phyloP scores from a whole-genome alignment of 30 jellyfish, hydroid and myxozoan species.

The Chironex yamaguchii region DNA sequence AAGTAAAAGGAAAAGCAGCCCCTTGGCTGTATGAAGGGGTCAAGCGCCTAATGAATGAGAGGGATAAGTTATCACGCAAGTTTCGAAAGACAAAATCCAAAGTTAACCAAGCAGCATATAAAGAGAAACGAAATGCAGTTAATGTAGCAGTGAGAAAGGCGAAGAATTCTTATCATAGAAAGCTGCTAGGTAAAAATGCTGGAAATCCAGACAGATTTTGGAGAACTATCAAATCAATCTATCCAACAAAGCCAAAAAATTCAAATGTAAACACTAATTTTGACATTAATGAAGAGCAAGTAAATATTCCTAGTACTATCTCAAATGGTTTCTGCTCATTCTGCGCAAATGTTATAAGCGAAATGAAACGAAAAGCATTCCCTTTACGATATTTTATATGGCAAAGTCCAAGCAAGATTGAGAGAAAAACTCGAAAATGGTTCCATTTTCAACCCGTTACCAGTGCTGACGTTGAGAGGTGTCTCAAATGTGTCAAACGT shows the following conservation, averaged over 20 bases:
- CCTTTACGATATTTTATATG: conserved; percentile 21
- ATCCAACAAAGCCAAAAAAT: conserved; percentile 50
- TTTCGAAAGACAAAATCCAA: conserved; percentile 21
- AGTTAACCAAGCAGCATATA: conserved; percentile 38
- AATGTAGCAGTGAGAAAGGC: conserved; percentile 47
- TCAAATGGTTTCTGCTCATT: conserved; percentile 57
- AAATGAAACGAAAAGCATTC: conserved; percentile 55
- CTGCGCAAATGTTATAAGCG: conserved; percentile 48
- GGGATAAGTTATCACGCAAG: conserved; percentile 29
- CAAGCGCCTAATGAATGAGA: conserved; percentile 42
- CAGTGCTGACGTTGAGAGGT: conserved; percentile 39
- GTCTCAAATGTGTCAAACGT: conserved; percentile 37
- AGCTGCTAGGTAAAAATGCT: conserved; percentile 13
- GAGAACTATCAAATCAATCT: conserved; percentile 39
- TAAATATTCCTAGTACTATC: conserved; percentile 46
- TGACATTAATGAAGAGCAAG: conserved; percentile 43
- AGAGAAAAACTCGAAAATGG: conserved; percentile 21
- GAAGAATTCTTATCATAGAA: conserved; percentile 25
- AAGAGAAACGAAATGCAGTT: conserved; percentile 42
- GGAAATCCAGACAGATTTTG: conserved; percentile 43
- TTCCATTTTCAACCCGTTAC: conserved; percentile 49
- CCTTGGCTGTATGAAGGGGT: conserved; percentile 42
- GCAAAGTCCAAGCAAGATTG: conserved; percentile 47
- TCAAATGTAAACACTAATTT: conserved; percentile 44
- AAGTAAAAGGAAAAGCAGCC: conserved; percentile 69